Base-by-base conservation (phyloP, 2,888 invertebrate species). In the Gonocerus acuteangulatus region DNA sequence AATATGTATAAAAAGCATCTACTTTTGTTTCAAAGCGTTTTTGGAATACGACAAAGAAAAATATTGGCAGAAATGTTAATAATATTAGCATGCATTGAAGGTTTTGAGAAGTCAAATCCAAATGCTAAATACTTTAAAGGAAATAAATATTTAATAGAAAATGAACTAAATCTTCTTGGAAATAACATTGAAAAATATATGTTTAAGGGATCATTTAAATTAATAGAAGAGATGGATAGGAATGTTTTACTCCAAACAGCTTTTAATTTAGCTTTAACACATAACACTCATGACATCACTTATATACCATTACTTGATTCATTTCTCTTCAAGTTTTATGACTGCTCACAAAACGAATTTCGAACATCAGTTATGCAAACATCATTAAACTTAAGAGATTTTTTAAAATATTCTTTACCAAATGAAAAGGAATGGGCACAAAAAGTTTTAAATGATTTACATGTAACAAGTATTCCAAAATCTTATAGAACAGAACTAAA, bases 111-210 rank as follows among this genome's bases (percentile, higher is more conserved):
- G 16, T 4, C n/a, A 15, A 42, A 7, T 4, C 7, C n/a, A 13
- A 4, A 15, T 13, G 42, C 1, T n/a, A 15, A 51, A 36, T 51
- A 51, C 19, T 51, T 51, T 15, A 42, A 34, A 52, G 60, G 45
- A 27, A 51, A 2, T n/a, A 15, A 51, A 36, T 51, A 51, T 36
- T 51, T 51, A 22, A 42, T 45, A 52, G 60, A 52, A 27, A 51
- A 44, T 58, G 47, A n/a, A 48, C 19, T 56, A 19, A 19, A 16
- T 34, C 44, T 62, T 54, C 58, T 45, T 48, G 32, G 58, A 32
- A 51, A 36, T 16, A 60, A 64, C 58, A 58, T 62, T 52, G 45
- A 65, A 61, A 52, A 45, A 62, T 11, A 22, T 36, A 22, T 22
- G 0, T 16, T 15, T 54, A 27, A 54, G 22, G n/a, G 42, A 54